Evolutionary conservation across 2,113 vertebrate species (phyloP).

Genomic region (Psettodes erumei): DNA sequence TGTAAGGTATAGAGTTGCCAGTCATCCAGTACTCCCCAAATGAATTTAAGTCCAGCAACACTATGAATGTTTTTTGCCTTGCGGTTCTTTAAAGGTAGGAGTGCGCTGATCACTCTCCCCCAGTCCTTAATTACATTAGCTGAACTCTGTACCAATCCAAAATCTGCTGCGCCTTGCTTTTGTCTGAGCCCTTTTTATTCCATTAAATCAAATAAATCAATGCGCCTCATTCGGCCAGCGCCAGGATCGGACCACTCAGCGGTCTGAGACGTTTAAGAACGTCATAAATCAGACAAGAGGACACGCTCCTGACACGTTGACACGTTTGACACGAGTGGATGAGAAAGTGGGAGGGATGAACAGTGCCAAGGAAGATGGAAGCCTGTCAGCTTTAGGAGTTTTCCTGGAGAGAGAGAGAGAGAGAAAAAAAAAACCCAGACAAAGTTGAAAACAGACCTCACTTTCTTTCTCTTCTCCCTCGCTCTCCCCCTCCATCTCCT

Average conservation of each 20-base stretch:
- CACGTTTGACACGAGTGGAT: not conserved
- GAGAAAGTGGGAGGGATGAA: not conserved
- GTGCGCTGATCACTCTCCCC: too few species aligned
- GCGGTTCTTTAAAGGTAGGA: too few species aligned
- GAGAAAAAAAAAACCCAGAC: too few species aligned
- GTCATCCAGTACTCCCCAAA: too few species aligned
- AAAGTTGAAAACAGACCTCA: not conserved
- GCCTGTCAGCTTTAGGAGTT: not conserved
- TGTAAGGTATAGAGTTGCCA: too few species aligned
- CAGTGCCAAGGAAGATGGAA: not conserved
- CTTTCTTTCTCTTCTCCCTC: conserved; percentile 13
- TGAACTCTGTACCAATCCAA: too few species aligned
- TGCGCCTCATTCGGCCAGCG: not conserved
- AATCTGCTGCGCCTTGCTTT: not conserved
- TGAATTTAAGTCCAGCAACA: too few species aligned
- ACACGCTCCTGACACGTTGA: not conserved
- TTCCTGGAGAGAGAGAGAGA: not conserved
- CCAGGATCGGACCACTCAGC: not conserved
- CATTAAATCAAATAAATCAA: not conserved
- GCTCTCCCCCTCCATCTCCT: not conserved
- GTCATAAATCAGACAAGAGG: not conserved
- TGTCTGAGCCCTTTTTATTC: not conserved
- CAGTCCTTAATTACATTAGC: too few species aligned
- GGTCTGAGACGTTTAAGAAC: not conserved
- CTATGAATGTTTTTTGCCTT: too few species aligned